Evolutionary conservation across 2,888 invertebrate genomes (phyloP).

Genomic region (Augiades crinisus): DNA sequence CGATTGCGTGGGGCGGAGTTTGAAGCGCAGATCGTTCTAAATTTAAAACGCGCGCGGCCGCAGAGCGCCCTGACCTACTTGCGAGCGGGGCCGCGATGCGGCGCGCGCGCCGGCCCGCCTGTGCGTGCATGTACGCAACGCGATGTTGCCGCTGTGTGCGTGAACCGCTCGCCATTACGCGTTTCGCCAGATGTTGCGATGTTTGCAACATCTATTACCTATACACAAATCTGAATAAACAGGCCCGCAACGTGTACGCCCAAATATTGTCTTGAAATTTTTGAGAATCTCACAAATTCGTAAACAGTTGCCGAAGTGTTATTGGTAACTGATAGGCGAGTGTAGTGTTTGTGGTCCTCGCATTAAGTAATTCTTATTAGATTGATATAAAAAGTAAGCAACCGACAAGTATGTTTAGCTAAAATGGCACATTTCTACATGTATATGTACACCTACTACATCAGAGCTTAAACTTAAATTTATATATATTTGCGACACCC

Average conservation of each 20-base stretch:
- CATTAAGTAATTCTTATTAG: no score
- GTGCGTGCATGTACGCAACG: slow-evolving; percentile 56
- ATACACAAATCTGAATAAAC: slow-evolving; percentile 45
- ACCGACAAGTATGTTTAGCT: no score
- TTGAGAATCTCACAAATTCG: not conserved
- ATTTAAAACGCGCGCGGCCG: slow-evolving; percentile 79
- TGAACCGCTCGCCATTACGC: slow-evolving; percentile 68
- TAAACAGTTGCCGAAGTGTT: not conserved
- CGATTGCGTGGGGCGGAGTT: slow-evolving; percentile 71
- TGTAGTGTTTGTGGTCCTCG: no score
- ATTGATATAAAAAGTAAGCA: no score
- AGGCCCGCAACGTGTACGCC: slow-evolving; percentile 22
- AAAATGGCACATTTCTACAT: no score
- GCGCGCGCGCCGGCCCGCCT: slow-evolving; percentile 63
- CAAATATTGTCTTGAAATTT: not conserved
- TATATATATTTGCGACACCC: no score
- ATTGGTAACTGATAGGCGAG: no score
- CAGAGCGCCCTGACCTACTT: slow-evolving; percentile 80
- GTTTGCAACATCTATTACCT: slow-evolving; percentile 66
- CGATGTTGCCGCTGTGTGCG: slow-evolving; percentile 60
- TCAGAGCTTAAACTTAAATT: no score
- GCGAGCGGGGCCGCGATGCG: slow-evolving; percentile 79
- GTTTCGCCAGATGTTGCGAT: slow-evolving; percentile 75
- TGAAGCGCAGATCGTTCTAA: slow-evolving; percentile 78
- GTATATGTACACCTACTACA: no score